Base-by-base conservation (phyloP, 2,113 vertebrate genomes). In the Ginglymostoma cirratum region DNA sequence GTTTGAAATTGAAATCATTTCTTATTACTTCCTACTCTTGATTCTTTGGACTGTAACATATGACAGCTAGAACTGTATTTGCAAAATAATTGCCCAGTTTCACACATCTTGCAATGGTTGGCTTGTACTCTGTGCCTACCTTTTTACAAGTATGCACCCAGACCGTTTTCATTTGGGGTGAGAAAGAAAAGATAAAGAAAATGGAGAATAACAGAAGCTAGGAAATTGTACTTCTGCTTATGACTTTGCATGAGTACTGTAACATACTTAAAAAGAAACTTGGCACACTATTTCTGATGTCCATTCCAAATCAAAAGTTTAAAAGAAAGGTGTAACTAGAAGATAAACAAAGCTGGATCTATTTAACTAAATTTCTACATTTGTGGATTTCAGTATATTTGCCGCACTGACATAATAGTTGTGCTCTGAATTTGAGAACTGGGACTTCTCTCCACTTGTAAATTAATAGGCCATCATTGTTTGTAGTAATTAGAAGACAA, bases 221-320 rank as follows among this genome's bases (percentile, higher is more conserved):
- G 52, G 48, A 90, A 52, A n/a, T 52, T 61, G 14, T 30, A 52
- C 27, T 30, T 52, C 52, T 61, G 67, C 42, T 61, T 27, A 94
- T 45, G 65, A 42, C n/a, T 93, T 93, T 94, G 66, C 66, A 8
- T 94, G 38, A 45, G 45, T 94, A 94, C 66, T 89, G 48, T 42
- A 42, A 92, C 89, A 93, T 93, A 38, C 21, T 27, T 23, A 38
- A 38, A 21, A 83, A 93, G 66, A 14, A 21, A 66, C 87, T 45
- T 23, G 89, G 61, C 61, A 93, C 61, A 93, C 89, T 61, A 93
- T 93, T 93, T n/a, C 89, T 93, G 55, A 92, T n/a, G 24, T 93
- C 15, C 30, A 38, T 67, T 38, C 17, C 21, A 66, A 65, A 52
- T 48, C 85, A 52, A 89, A 89, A 14, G 23, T 89, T 42, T 42